Evolutionary conservation across 2,888 invertebrate genomes (phyloP), one percentile per base, ranked within the genome.

Genomic region (Drosophila diplacantha): DNA sequence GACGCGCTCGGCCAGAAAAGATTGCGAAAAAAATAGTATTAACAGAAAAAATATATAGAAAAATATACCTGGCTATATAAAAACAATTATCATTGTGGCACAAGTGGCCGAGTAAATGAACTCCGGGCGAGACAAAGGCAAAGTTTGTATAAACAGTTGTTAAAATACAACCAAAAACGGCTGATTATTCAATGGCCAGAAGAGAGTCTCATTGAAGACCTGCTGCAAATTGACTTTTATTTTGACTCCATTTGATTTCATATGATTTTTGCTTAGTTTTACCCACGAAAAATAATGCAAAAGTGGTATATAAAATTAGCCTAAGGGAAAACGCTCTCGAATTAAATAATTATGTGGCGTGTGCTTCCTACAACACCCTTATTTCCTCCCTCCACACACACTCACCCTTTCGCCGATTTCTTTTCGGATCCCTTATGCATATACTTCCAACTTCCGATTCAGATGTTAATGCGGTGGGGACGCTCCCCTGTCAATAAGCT

Each of bases 61-160:
- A 64, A 50, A 31, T 22, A 60, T 60, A 43, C 35, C 12, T 47
- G 35, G 35, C 50, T 50, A 31, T 61, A 61, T 60, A 44, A 67
- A 55, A 66, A 68, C 60, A 68, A 73, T 70, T 51, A 78, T 67
- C 67, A 70, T 68, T 53, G 53, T 46, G 56, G 37, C 44, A 54
- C 39, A 57, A 72, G 62, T 74, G 57, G 9, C 51, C 43, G 60
- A 62, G 79, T 64, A 81, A 71, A 78, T 71, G 74, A 78, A 81
- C 76, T 52, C 55, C 44, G 44, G 43, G 24, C 43, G 41, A 32
- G 31, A 60, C 60, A 66, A 65, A 69, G 66, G 53, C 47, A 39
- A 51, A 54, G 35, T 35, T 62, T 60, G 35, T 63, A 26, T 39
- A 35, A 68, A 32, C 75, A 75, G 51, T 71, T 81, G 75, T 67